Percentiles rank a stretch among this genome's conserved stretches.
Evolutionary conservation across 2,113 vertebrate genomes (phyloP).

Genomic region (Nicator chloris): DNA sequence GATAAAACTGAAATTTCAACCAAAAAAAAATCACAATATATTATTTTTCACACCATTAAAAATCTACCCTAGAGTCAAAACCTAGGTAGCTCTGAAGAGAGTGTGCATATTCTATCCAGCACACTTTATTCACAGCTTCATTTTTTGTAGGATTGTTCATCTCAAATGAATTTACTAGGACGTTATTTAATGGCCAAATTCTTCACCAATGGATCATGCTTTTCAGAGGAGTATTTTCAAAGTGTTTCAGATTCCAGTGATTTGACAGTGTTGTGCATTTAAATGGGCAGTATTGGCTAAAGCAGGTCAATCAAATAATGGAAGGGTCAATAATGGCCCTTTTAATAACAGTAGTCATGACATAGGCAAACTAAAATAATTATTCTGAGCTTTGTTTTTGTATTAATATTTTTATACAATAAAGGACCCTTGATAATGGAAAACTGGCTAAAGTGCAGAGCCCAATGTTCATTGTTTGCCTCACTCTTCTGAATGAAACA

Average conservation of each 20-base stretch:
- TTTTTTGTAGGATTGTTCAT: neutral
- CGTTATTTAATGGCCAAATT: neutral
- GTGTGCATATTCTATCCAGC: neutral
- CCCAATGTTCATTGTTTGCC: neutral
- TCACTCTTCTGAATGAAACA: neutral
- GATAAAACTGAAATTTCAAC: neutral
- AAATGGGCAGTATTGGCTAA: neutral
- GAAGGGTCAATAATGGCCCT: neutral
- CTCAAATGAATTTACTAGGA: neutral
- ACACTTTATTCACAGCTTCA: neutral
- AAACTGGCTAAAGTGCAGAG: neutral
- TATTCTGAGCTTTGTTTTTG: neutral
- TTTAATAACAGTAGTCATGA: neutral
- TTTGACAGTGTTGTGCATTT: neutral
- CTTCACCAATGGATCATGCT: neutral
- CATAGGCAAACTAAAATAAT: neutral
- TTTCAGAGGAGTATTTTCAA: neutral
- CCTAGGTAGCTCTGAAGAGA: neutral
- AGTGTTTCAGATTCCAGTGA: neutral
- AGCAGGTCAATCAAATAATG: neutral
- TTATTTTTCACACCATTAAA: neutral
- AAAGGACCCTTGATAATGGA: neutral
- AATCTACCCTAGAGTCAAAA: neutral
- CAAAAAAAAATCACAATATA: fast-evolving
- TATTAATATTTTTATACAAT: neutral